Evolutionary conservation across 2,888 invertebrate species (phyloP).

Genomic region (Clistopyga incitator): DNA sequence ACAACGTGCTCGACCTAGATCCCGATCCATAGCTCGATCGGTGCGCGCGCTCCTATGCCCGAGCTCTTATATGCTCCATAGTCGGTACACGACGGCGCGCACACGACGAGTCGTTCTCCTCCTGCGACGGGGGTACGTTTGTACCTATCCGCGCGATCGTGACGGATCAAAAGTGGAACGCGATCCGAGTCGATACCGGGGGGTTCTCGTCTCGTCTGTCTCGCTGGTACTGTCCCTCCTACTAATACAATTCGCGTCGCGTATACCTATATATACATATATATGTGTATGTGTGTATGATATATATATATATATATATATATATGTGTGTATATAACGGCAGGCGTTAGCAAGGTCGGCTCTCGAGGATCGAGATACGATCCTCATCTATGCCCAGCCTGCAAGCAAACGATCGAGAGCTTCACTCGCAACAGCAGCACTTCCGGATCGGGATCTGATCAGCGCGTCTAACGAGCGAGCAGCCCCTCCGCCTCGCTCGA

Average conservation of each 20-base stretch:
- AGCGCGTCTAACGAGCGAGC: slow-evolving; percentile 52
- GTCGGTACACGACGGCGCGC: slow-evolving; percentile 25
- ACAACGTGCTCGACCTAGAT: slow-evolving; percentile 64
- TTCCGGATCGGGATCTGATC: slow-evolving; percentile 60
- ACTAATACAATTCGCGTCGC: slow-evolving; percentile 47
- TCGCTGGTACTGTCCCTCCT: slow-evolving; percentile 39
- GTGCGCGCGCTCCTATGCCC: slow-evolving; percentile 14
- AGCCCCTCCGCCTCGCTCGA: slow-evolving; percentile 3
- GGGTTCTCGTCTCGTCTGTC: slow-evolving; percentile 49
- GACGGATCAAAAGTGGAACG: slow-evolving; percentile 67
- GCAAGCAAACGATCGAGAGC: slow-evolving; percentile 28
- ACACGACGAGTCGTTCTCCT: not conserved
- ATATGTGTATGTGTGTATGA: not conserved
- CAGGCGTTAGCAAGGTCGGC: slow-evolving; percentile 55
- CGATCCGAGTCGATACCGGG: slow-evolving; percentile 58
- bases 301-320: not conserved
- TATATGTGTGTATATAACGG: not conserved
- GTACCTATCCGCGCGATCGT: slow-evolving; percentile 57
- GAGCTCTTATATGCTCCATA: not conserved
- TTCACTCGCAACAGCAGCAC: slow-evolving; percentile 38
- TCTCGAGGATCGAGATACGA: slow-evolving; percentile 56
- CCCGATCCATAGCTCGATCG: slow-evolving; percentile 55
- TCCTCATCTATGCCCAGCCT: slow-evolving; percentile 18
- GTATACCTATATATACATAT: not conserved
- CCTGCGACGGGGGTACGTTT: slow-evolving; percentile 28